Percentiles rank a stretch among this genome's conserved stretches.
Conservation (phyloP, 1,140 invertebrate genomes). For the Drosophila pandora region DNA sequence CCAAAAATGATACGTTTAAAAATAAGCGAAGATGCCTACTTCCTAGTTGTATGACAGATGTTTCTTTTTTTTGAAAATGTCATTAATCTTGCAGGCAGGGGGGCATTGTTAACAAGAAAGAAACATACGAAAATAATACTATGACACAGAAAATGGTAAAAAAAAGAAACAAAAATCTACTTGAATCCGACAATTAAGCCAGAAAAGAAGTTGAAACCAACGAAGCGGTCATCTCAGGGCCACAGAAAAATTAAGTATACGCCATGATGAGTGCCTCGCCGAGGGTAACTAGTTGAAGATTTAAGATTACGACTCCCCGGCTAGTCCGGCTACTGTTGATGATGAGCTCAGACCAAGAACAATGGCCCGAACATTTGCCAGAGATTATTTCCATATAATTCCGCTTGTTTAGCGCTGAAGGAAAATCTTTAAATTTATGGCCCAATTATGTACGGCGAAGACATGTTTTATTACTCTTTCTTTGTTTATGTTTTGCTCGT, state of each 20-base stretch:
- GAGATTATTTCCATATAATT: slow-evolving; percentile 61
- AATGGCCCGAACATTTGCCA: slow-evolving; percentile 31
- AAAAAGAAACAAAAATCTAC: slow-evolving; percentile 13
- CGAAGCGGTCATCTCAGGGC: slow-evolving; percentile 53
- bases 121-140: slow-evolving; percentile 36
- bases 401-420: slow-evolving; percentile 35
- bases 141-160: slow-evolving; percentile 41
- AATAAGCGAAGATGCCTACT: slow-evolving; percentile 26
- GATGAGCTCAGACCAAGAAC: slow-evolving; percentile 56
- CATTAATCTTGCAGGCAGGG: slow-evolving; percentile 53
- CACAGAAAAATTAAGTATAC: slow-evolving; percentile 28
- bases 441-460: slow-evolving; percentile 71
- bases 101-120: slow-evolving; percentile 22
- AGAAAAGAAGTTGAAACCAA: slow-evolving; percentile 19
- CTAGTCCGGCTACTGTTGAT: slow-evolving; percentile 17
- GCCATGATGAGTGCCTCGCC: slow-evolving; percentile 22
- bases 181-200: slow-evolving; percentile 34
- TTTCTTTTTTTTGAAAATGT: slow-evolving; percentile 30
- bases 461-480: slow-evolving; percentile 64
- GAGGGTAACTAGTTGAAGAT: slow-evolving; percentile 47
- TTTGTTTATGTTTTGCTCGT: slow-evolving; percentile 51
- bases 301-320: slow-evolving; percentile 33
- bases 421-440: slow-evolving; percentile 65
- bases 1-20: slow-evolving; percentile 40
- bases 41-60: slow-evolving; percentile 53